Conservation (phyloP, 2,113 vertebrate genomes). For the Dinomys branickii region DNA sequence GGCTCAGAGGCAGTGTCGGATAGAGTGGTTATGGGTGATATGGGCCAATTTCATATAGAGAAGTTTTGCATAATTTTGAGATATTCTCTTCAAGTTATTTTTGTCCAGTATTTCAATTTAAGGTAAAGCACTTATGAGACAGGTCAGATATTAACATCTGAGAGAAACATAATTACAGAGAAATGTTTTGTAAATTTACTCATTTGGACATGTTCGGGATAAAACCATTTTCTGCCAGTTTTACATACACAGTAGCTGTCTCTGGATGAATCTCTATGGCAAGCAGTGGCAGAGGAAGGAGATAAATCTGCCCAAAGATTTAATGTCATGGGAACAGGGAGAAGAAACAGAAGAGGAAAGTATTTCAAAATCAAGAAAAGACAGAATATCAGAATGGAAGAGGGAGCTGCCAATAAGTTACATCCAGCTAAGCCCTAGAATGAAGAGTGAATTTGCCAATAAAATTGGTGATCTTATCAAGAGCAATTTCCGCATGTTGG, state of each 20-base stretch:
- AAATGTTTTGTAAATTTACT: neutral
- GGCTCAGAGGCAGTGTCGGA: neutral
- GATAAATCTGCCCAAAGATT: neutral
- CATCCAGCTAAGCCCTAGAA: neutral
- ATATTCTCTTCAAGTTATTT: neutral
- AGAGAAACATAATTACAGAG: neutral
- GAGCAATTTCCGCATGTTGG: neutral
- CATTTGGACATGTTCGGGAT: neutral
- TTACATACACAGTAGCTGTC: neutral
- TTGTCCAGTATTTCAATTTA: neutral
- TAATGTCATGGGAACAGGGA: neutral
- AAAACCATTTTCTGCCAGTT: neutral
- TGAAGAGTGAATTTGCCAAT: neutral
- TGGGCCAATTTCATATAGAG: neutral
- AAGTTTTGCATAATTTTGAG: neutral
- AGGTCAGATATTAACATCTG: neutral
- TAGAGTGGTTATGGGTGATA: neutral
- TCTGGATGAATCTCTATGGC: neutral
- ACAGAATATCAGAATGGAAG: neutral
- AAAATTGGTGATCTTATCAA: neutral
- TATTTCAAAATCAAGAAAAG: neutral
- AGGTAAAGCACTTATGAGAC: neutral
- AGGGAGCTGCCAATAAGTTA: neutral
- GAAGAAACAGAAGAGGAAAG: neutral
- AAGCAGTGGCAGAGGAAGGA: neutral